phyloP scores from a whole-genome alignment of 2,888 invertebrate species.

The Drosophila longiperda region DNA sequence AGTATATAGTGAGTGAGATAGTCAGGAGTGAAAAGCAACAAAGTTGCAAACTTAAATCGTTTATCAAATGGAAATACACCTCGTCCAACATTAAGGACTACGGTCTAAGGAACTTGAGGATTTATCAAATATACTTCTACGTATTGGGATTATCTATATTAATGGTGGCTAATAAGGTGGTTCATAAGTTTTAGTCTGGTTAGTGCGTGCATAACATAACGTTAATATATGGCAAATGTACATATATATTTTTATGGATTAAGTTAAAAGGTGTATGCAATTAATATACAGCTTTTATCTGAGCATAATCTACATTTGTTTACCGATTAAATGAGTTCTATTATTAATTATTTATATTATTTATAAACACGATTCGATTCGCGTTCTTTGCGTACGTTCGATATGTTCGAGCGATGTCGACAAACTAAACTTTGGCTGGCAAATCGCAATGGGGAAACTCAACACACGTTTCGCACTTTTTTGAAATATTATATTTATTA shows the following conservation, averaged over 20 bases:
- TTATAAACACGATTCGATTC: conserved; percentile 11
- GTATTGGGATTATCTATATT: not conserved
- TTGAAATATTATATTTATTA: conserved; percentile 6
- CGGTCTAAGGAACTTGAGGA: not conserved
- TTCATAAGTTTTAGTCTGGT: conserved; percentile 6
- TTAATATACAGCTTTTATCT: conserved; percentile 32
- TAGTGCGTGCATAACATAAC: conserved; percentile 38
- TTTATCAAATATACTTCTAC: conserved; percentile 2
- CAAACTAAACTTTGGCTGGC: conserved; percentile 37
- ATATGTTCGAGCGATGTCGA: conserved; percentile 40
- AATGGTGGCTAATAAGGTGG: conserved; percentile 2
- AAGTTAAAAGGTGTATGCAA: conserved; percentile 4
- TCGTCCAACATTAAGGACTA: conserved; percentile 33
- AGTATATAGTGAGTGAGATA: conserved; percentile 31
- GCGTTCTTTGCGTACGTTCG: conserved; percentile 33
- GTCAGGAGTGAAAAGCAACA: conserved; percentile 28
- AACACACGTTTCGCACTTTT: conserved; percentile 32
- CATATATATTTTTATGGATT: not conserved
- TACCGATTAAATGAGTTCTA: conserved; percentile 30
- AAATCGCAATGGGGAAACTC: conserved; percentile 29
- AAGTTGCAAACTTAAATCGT: conserved; percentile 35
- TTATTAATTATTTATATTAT: conserved; percentile 9
- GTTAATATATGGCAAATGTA: conserved; percentile 7
- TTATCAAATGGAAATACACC: conserved; percentile 7
- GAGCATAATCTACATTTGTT: conserved; percentile 23